Percentiles rank a stretch among this genome's conserved stretches.
phyloP scores from a whole-genome alignment of 2,888 invertebrate genomes.

The Itoplectis maculator region DNA sequence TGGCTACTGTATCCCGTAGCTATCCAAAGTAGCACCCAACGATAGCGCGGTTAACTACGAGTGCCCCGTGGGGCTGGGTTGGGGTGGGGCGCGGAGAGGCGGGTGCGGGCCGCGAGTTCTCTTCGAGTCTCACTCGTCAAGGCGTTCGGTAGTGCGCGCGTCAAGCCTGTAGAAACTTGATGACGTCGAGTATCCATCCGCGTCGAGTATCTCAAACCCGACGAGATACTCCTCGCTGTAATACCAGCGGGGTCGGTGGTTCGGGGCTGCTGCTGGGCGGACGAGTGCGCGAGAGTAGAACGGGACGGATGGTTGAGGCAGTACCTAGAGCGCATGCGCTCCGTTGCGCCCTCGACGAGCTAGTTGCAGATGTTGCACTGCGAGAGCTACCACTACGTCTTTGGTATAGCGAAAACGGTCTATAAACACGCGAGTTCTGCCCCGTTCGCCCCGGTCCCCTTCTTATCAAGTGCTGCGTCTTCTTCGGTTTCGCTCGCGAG shows the following conservation, averaged over 20 bases:
- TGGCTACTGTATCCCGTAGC: neutral
- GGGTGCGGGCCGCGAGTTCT: neutral
- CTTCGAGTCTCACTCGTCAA: conserved; percentile 36
- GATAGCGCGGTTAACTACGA: neutral
- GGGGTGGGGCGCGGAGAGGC: too few species aligned
- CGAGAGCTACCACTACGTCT: too few species aligned
- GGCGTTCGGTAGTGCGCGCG: conserved; percentile 30
- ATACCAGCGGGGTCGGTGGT: neutral
- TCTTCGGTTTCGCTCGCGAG: conserved; percentile 24
- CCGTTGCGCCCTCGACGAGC: conserved; percentile 33
- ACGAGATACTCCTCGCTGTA: conserved; percentile 5
- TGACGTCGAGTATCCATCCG: conserved; percentile 44
- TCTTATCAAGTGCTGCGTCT: conserved; percentile 28
- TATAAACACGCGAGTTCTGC: conserved; percentile 44
- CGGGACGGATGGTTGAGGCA: conserved; percentile 21
- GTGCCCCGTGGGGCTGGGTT: too few species aligned
- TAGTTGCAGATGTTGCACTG: conserved; percentile 1
- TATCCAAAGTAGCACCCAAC: neutral
- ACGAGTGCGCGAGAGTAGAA: conserved; percentile 14
- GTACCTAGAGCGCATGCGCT: neutral
- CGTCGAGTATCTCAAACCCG: conserved; percentile 6
- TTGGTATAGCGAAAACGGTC: conserved; percentile 34
- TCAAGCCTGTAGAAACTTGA: conserved; percentile 56
- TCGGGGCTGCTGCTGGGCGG: too few species aligned
- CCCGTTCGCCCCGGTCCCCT: neutral